Evolutionary conservation across 2,797 vertebrate species (phyloP), one percentile per base, ranked within the genome.

Genomic region (Poeciliopsis presidionis): DNA sequence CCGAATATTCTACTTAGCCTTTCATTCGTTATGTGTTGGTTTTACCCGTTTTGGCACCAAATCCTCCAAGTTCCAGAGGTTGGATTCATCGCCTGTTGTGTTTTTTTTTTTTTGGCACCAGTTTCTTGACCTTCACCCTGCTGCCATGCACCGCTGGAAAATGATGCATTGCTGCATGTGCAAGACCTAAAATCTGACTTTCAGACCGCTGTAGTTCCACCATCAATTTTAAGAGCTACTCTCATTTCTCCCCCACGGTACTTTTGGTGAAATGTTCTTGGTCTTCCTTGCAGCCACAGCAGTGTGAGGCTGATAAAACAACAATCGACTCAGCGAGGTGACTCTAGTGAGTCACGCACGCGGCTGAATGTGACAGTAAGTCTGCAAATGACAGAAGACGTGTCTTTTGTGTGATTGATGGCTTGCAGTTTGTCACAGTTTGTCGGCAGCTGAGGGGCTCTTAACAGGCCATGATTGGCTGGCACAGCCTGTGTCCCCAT

Each of bases 351-450:
- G 74, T 73, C 43, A 2, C 47, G 76, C 18, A 45, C 4, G 33
- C 55, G 53, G 39, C 75, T 76, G 55, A 33, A 74, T 74, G 72
- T 22, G 84, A 84, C 79, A 63, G 81, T n/a, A 20, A n/a, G 74
- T 55, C 71, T 70, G 57, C 77, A 61, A 69, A 74, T 75, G 78
- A 75, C 30, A 14, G 43, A 65, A 70, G 45, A 67, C 14, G 25
- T 75, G 75, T 78, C 78, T 78, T 78, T 75, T 25, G 69, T 72
- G 67, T 93, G 92, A 95, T 89, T 90, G 93, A 95, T 94, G 84
- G 82, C 77, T 75, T 67, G 74, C 84, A 79, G 72, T 92, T 84
- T 89, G 84, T 87, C 88, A 82, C 88, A 90, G 86, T 85, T 90
- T 89, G 86, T 84, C 77, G n/a, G 87, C 86, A 82, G 79, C 86